These are phyloP conservation scores for Drosophila siamana DNA, from an alignment of 2,888 invertebrate genomes.

Conservation along the genomic window DNA sequence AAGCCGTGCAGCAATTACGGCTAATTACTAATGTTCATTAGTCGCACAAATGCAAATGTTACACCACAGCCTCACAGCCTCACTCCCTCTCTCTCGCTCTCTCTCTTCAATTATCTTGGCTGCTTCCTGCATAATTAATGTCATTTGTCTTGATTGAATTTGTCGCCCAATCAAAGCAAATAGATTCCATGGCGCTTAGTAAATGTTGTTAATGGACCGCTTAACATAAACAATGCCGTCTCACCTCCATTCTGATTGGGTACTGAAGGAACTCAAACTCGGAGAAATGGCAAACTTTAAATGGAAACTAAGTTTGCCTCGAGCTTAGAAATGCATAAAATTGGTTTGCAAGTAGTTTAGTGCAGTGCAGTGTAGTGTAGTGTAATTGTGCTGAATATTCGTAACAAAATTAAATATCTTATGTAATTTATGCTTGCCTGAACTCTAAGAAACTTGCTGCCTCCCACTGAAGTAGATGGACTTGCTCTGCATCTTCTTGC, in stretches of 20 bases:
- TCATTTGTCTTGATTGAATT: slow-evolving; percentile 16
- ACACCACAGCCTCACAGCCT: too few species aligned
- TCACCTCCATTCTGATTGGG: too few species aligned
- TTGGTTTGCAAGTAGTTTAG: too few species aligned
- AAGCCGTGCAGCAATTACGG: slow-evolving; percentile 41
- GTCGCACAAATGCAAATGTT: slow-evolving; percentile 11
- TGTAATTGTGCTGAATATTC: not conserved
- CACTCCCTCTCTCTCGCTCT: not conserved
- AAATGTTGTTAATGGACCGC: not conserved
- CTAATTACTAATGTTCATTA: slow-evolving; percentile 51
- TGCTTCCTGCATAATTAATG: slow-evolving; percentile 21
- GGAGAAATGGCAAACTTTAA: too few species aligned
- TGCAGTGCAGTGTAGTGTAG: too few species aligned
- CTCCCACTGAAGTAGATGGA: not conserved
- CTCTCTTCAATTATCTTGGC: not conserved
- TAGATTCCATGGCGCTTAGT: not conserved
- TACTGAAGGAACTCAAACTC: too few species aligned
- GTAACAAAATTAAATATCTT: not conserved
- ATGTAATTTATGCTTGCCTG: slow-evolving; percentile 4
- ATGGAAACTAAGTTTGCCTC: too few species aligned
- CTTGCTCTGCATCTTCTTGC: not conserved
- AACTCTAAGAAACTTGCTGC: not conserved
- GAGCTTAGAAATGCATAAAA: not conserved
- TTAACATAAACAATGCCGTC: not conserved
- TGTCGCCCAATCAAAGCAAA: slow-evolving; percentile 12